Evolutionary conservation across 2,113 vertebrate genomes (phyloP), one percentile per base, ranked within the genome.

Genomic region (Hyaena hyaena): DNA sequence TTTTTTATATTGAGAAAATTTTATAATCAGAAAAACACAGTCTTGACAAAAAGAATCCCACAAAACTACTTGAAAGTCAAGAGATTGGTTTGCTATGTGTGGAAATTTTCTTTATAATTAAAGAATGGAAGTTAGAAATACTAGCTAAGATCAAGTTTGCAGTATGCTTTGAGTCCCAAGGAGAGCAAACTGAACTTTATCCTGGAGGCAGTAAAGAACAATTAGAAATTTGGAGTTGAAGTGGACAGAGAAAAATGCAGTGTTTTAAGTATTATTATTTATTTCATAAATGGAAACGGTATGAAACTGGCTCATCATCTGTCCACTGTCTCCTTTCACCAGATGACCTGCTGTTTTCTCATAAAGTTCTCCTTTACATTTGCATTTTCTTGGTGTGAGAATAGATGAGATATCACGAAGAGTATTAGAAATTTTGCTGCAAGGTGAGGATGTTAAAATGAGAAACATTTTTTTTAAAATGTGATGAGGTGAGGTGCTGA

Each of bases 41-140:
- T 45, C 53, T 61, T 66, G 50, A 83, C 39, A 7, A 84, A 35
- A 26, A 23, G 65, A 95, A 82, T 5, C 55, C 8, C 12, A 65
- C 28, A 80, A 81, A 24, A 65, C 4, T 80, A 50, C 74, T 90
- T 63, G 4, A 86, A 90, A 76, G 23, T 66, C 4, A 45, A 45
- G 11, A 31, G 23, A 65, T 8, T 92, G 31, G 8, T 66, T 68
- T 84, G n/a, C 43, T 81, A 5, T 33, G 74, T 91, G 7, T 83
- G n/a, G 14, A 71, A 10, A 33, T 65, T 80, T 84, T 69, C 12
- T 73, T 35, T 23, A 14, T 85, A 84, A 73, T 39, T 69, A 73
- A 93, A 45, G 80, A 65, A 65, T 45, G 17, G 15, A 69, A 81
- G 26, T 91, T 88, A 84, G 23, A 93, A 90, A 93, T 76, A 73